A percentile compares a stretch with the other conserved stretches of the same genome.
Evolutionary conservation across 2,888 invertebrate genomes (phyloP).

Genomic region (Ichneumoninae sp.): DNA sequence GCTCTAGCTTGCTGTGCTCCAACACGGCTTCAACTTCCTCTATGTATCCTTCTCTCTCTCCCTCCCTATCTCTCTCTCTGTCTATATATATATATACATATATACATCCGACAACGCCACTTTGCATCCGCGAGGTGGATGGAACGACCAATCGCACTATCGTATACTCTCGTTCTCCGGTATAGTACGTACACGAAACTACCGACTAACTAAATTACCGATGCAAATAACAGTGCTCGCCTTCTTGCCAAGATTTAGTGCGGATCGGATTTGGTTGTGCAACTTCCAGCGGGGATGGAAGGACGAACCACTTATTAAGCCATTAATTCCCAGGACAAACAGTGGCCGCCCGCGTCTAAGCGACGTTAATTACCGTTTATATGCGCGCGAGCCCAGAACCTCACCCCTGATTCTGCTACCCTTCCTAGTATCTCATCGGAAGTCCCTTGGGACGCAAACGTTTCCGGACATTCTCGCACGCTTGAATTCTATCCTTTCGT

Average conservation of each 20-base stretch:
- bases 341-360: slow-evolving; percentile 69
- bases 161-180: slow-evolving; percentile 56
- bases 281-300: slow-evolving; percentile 67
- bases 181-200: slow-evolving; percentile 65
- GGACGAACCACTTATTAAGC: slow-evolving; percentile 78
- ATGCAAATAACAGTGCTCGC: slow-evolving; percentile 82
- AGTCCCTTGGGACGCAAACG: slow-evolving; percentile 49
- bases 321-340: slow-evolving; percentile 79
- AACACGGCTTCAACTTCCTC: slow-evolving; percentile 27
- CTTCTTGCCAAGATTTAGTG: slow-evolving; percentile 81
- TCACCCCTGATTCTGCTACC: slow-evolving; percentile 33
- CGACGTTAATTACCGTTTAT: slow-evolving; percentile 68
- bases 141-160: slow-evolving; percentile 64
- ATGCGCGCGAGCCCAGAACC: slow-evolving; percentile 59
- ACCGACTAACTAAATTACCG: slow-evolving; percentile 80
- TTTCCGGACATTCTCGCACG: slow-evolving; percentile 44
- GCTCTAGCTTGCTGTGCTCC: slow-evolving; percentile 7
- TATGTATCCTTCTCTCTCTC: slow-evolving; percentile 10
- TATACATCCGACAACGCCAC: slow-evolving; percentile 77
- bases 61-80: neutral
- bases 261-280: slow-evolving; percentile 78
- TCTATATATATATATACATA: neutral
- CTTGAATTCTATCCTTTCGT: slow-evolving; percentile 28
- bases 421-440: slow-evolving; percentile 38
- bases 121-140: slow-evolving; percentile 78